Evolutionary conservation across 1,140 invertebrate genomes (phyloP).

Genomic region (Solen grandis): DNA sequence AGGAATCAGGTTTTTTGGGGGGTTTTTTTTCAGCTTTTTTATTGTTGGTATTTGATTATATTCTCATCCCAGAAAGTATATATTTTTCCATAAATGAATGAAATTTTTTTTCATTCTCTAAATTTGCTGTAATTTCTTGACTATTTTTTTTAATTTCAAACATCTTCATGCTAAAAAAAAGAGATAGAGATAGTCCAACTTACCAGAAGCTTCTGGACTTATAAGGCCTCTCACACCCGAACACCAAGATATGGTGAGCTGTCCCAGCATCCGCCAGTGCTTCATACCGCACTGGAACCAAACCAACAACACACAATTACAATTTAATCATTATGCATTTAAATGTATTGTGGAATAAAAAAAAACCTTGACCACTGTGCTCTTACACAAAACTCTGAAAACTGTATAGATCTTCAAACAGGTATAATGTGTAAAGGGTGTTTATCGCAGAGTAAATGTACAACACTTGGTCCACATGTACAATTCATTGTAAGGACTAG

Average conservation of each 20-base stretch:
- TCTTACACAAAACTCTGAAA: neutral
- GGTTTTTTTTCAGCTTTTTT: no score
- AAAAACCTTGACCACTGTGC: neutral
- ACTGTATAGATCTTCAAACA: neutral
- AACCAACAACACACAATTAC: no score
- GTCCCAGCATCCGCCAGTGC: constrained; percentile 95
- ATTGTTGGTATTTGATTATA: no score
- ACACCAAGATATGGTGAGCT: constrained; percentile 97
- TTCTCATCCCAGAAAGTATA: no score
- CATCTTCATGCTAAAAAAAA: no score
- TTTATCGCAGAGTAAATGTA: neutral
- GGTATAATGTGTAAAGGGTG: neutral
- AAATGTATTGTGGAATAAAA: neutral
- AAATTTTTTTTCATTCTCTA: no score
- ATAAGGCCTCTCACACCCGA: constrained; percentile 93
- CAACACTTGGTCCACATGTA: neutral
- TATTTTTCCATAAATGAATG: no score
- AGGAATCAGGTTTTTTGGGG: no score
- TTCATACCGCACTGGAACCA: constrained; percentile 91
- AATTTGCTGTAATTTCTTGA: no score
- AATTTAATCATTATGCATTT: neutral
- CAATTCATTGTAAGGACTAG: no score
- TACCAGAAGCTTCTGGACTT: constrained; percentile 90
- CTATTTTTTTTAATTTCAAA: no score
- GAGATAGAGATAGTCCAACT: no score